Evolutionary conservation across 2,888 invertebrate genomes (phyloP).

Genomic region (Drosophila nr. perissopoda): DNA sequence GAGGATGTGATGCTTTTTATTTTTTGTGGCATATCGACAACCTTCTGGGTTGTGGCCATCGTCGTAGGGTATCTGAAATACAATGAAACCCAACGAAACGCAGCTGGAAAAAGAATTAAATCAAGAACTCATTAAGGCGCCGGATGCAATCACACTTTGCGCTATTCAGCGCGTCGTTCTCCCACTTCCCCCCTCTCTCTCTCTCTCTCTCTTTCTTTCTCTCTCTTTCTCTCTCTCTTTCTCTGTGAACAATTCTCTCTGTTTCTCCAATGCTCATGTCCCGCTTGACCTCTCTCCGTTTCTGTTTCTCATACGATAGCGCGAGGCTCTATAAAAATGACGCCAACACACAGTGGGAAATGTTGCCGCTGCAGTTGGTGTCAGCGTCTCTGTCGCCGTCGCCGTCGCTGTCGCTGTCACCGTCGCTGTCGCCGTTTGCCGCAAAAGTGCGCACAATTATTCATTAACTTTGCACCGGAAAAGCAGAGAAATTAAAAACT

Average conservation of each 20-base stretch:
- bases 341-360: conserved; percentile 64
- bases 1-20: neutral
- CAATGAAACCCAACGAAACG: conserved; percentile 69
- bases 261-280: neutral
- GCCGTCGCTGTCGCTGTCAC: conserved; percentile 42
- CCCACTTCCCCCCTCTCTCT: conserved; percentile 7
- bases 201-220: neutral
- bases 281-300: neutral
- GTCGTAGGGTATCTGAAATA: conserved; percentile 29
- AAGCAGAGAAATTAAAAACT: conserved; percentile 83
- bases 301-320: conserved; percentile 34
- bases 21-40: neutral
- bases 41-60: neutral
- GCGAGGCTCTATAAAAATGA: conserved; percentile 59
- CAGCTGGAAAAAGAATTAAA: conserved; percentile 81
- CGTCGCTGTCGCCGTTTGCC: conserved; percentile 69
- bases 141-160: conserved; percentile 84
- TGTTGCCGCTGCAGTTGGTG: conserved; percentile 51
- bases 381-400: conserved; percentile 12
- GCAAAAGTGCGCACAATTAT: conserved; percentile 83
- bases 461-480: conserved; percentile 84
- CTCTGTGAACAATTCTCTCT: neutral
- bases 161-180: conserved; percentile 74
- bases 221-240: neutral
- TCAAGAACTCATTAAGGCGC: conserved; percentile 84